phyloP scores from a whole-genome alignment of 2,888 invertebrate genomes.

The Chymomyza fuscimana region DNA sequence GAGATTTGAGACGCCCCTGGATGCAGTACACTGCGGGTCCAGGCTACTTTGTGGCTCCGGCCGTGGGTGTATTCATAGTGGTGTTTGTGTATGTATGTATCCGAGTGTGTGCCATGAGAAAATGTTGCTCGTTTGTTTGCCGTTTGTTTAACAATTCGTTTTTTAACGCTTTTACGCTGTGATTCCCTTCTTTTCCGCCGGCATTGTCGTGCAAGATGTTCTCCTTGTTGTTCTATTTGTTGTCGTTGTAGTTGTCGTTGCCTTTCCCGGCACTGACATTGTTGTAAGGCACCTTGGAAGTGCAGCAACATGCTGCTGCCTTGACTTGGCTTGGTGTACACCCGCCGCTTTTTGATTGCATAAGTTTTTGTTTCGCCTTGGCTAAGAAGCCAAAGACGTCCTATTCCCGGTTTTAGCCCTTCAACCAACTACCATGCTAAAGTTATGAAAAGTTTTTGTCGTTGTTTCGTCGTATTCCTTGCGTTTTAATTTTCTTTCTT shows the following conservation, averaged over 20 bases:
- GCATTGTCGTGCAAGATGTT: background rate
- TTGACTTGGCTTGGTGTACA: background rate
- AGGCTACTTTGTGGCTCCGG: slow-evolving; percentile 61
- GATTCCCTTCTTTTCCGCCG: slow-evolving; percentile 42
- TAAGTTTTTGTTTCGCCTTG: slow-evolving; percentile 64
- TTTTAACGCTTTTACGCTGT: slow-evolving; percentile 68
- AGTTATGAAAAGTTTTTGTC: slow-evolving; percentile 65
- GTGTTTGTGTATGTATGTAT: slow-evolving; percentile 13
- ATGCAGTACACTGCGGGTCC: slow-evolving; percentile 45
- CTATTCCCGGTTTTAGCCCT: slow-evolving; percentile 36
- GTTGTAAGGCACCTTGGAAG: slow-evolving; percentile 67
- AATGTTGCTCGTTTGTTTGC: slow-evolving; percentile 69
- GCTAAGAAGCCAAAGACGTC: slow-evolving; percentile 48
- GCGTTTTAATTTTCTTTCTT: slow-evolving; percentile 3
- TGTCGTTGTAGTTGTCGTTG: slow-evolving; percentile 22
- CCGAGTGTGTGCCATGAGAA: slow-evolving; percentile 39
- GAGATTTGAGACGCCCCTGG: slow-evolving; percentile 10
- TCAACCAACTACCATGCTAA: slow-evolving; percentile 12
- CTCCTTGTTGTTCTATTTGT: slow-evolving; percentile 25
- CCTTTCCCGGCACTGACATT: slow-evolving; percentile 52
- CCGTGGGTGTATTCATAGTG: background rate
- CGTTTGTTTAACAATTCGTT: slow-evolving; percentile 70
- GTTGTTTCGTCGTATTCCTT: slow-evolving; percentile 30
- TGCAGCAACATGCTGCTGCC: slow-evolving; percentile 26
- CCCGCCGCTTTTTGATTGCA: slow-evolving; percentile 58